These are phyloP conservation scores for Dicranocentrus wangi DNA, from an alignment of 2,888 invertebrate species.

Conservation along the genomic window DNA sequence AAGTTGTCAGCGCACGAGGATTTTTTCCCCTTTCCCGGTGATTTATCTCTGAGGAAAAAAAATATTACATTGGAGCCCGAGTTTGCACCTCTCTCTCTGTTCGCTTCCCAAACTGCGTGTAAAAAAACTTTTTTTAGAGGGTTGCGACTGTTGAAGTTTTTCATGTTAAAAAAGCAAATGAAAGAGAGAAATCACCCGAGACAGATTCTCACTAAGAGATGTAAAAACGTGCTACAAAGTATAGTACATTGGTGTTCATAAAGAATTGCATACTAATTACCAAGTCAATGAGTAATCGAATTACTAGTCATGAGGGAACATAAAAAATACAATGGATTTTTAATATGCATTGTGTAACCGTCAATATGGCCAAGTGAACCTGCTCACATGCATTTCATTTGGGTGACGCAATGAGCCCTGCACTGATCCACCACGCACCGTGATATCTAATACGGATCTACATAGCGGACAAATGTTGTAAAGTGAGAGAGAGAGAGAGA, in stretches of 20 bases:
- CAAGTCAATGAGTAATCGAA: slow-evolving; percentile 11
- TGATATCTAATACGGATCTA: too few relatives aligned
- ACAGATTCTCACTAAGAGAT: neutral
- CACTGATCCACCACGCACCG: too few relatives aligned
- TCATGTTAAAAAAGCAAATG: too few relatives aligned
- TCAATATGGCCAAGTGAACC: too few relatives aligned
- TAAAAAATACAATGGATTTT: too few relatives aligned
- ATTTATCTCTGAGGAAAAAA: slow-evolving; percentile 42
- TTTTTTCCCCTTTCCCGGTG: slow-evolving; percentile 51
- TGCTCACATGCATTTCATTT: neutral
- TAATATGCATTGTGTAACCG: too few relatives aligned
- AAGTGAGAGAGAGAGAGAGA: too few relatives aligned
- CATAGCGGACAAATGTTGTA: neutral
- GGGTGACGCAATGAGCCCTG: neutral
- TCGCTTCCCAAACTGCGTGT: neutral
- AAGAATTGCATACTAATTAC: slow-evolving; percentile 7
- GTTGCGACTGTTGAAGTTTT: too few relatives aligned
- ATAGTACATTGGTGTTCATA: neutral
- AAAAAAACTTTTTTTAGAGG: neutral
- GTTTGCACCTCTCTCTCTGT: neutral
- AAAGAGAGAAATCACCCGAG: neutral
- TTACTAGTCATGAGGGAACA: neutral
- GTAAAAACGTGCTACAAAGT: too few relatives aligned
- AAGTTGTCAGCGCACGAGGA: slow-evolving; percentile 62
- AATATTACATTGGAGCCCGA: slow-evolving; percentile 2